Evolutionary conservation across 2,888 invertebrate species (phyloP).

Genomic region (Macaria notata): DNA sequence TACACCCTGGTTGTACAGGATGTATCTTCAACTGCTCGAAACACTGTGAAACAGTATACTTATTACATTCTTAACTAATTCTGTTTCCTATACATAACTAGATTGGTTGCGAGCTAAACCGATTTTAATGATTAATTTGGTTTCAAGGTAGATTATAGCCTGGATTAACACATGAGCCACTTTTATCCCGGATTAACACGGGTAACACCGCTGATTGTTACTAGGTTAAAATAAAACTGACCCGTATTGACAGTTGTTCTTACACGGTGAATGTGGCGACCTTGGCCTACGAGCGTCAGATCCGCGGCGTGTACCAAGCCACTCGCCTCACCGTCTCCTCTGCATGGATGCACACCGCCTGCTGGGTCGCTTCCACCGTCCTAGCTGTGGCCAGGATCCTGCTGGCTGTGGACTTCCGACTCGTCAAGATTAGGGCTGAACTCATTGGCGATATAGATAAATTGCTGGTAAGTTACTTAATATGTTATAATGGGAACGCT

Average conservation of each 20-base stretch:
- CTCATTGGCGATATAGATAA: conserved; percentile 61
- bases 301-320: conserved; percentile 72
- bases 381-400: conserved; percentile 55
- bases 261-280: conserved; percentile 72
- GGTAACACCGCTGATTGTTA: no score
- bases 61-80: no score
- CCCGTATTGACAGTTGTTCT: conserved; percentile 39
- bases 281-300: conserved; percentile 64
- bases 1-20: no score
- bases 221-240: no score
- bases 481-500: conserved; percentile 1
- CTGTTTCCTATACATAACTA: no score
- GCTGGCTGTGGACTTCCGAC: conserved; percentile 67
- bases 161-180: no score
- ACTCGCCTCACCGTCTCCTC: conserved; percentile 63
- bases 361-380: conserved; percentile 66
- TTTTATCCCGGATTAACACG: no score
- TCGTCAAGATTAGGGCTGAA: conserved; percentile 57
- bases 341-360: conserved; percentile 70
- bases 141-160: no score
- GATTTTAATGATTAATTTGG: no score
- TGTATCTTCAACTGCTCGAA: no score
- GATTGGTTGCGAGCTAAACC: no score
- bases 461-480: conserved; percentile 54
- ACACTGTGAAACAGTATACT: no score